phyloP scores from a whole-genome alignment of 2,888 invertebrate genomes.

The Mechanitis mazaeus region DNA sequence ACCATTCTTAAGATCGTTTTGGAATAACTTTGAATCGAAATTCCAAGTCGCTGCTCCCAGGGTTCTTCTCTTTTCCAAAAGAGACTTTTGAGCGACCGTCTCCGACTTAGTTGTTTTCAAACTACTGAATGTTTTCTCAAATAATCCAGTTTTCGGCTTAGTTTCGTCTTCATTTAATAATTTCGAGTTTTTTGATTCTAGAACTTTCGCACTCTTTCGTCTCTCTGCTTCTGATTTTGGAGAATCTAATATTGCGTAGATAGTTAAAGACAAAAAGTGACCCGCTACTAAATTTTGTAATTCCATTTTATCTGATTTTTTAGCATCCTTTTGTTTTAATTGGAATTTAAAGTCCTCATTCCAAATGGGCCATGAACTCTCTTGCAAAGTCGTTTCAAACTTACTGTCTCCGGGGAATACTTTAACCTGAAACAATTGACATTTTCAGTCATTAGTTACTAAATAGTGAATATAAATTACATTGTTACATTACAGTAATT shows the following conservation, averaged over 20 bases:
- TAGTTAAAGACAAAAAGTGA: conserved; percentile 81
- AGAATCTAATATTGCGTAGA: conserved; percentile 81
- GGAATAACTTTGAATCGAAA: conserved; percentile 79
- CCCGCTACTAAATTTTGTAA: conserved; percentile 78
- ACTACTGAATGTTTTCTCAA: conserved; percentile 70
- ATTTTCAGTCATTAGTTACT: background rate
- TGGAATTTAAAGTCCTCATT: conserved; percentile 86
- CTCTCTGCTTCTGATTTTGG: conserved; percentile 63
- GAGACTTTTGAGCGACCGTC: conserved; percentile 63
- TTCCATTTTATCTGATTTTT: conserved; percentile 66
- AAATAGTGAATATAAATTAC: background rate
- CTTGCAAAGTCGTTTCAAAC: conserved; percentile 83
- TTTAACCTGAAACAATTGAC: conserved; percentile 78
- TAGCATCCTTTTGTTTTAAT: conserved; percentile 74
- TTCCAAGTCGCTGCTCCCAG: conserved; percentile 83
- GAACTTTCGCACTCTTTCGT: conserved; percentile 53
- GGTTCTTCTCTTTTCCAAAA: conserved; percentile 79
- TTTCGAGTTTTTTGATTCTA: conserved; percentile 52
- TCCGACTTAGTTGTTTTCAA: conserved; percentile 67
- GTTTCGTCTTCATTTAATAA: conserved; percentile 65
- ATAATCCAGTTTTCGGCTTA: conserved; percentile 69
- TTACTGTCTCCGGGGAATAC: conserved; percentile 86
- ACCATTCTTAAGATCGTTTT: conserved; percentile 76
- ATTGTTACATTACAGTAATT: no score
- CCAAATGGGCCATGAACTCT: conserved; percentile 87